A percentile compares a stretch with the other conserved stretches of the same genome.
Evolutionary conservation across 2,888 invertebrate species (phyloP).

Genomic region (Diaprepes abbreviatus): DNA sequence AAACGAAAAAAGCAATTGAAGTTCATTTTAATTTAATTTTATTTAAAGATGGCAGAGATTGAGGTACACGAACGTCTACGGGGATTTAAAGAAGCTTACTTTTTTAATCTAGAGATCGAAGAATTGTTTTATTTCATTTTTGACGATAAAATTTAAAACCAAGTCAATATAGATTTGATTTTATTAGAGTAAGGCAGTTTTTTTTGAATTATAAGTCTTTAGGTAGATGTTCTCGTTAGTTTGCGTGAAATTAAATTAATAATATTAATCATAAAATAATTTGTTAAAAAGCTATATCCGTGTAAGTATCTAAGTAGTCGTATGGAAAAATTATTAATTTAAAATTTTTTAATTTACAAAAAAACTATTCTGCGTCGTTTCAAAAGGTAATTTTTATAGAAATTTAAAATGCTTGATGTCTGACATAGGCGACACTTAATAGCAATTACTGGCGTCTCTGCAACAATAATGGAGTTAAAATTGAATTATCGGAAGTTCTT

Average conservation of each 20-base stretch:
- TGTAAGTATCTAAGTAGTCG: too few species aligned
- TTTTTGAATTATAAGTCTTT: too few species aligned
- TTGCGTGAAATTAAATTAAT: too few species aligned
- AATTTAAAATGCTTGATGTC: background rate
- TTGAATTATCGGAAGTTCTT: constrained; percentile 58
- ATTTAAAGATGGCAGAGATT: background rate
- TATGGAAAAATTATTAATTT: too few species aligned
- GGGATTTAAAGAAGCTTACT: constrained; percentile 8
- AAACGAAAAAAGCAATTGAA: background rate
- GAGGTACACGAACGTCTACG: background rate
- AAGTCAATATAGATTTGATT: too few species aligned
- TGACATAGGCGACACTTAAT: constrained; percentile 21
- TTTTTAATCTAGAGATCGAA: background rate
- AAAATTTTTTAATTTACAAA: too few species aligned
- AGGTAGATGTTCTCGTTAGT: too few species aligned
- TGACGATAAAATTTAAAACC: background rate
- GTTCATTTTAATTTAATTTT: background rate
- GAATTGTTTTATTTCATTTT: background rate
- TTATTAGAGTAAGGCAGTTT: too few species aligned
- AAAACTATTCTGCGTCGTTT: too few species aligned
- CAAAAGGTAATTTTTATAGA: background rate
- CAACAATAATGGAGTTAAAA: constrained; percentile 62
- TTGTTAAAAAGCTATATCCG: too few species aligned
- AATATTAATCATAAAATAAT: too few species aligned
- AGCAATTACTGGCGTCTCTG: constrained; percentile 21